phyloP scores from a whole-genome alignment of 2,113 vertebrate genomes.

The Sprattus sprattus region DNA sequence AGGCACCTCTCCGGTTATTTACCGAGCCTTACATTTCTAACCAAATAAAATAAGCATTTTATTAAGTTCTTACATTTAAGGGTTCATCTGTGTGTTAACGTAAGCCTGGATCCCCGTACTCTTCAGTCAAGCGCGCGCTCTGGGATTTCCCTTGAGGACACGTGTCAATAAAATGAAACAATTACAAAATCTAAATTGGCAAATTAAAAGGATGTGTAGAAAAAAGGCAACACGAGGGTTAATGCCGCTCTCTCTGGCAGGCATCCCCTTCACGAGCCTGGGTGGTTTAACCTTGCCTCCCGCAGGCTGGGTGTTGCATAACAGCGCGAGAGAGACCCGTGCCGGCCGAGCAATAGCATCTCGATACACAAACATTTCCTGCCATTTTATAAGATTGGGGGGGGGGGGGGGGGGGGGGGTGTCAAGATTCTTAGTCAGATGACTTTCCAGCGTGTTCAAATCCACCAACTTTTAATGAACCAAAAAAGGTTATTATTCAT shows the following conservation, averaged over 20 bases:
- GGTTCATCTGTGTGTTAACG: not conserved
- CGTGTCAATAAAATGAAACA: not conserved
- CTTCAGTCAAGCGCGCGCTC: not conserved
- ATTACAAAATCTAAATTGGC: not conserved
- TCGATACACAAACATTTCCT: not conserved
- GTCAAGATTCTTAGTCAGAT: not conserved
- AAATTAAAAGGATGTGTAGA: no score
- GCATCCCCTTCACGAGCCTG: not conserved
- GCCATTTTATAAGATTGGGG: not conserved
- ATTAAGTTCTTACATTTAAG: not conserved
- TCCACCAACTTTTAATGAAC: not conserved
- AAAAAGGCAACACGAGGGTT: no score
- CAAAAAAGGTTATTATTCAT: not conserved
- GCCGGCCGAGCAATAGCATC: not conserved
- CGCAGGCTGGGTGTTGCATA: conserved; percentile 44
- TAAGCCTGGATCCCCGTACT: not conserved
- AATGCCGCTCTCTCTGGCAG: not conserved
- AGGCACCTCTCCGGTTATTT: not conserved
- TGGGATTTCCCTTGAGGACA: not conserved
- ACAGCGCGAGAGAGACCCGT: conserved; percentile 10
- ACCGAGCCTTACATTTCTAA: not conserved
- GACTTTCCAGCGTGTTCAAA: not conserved
- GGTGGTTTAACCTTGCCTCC: conserved; percentile 1
- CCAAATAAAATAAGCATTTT: not conserved
- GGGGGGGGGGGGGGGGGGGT: no score